Base-by-base conservation (phyloP, 2,888 invertebrate genomes). In the Caenorhabditis zanzibari region DNA sequence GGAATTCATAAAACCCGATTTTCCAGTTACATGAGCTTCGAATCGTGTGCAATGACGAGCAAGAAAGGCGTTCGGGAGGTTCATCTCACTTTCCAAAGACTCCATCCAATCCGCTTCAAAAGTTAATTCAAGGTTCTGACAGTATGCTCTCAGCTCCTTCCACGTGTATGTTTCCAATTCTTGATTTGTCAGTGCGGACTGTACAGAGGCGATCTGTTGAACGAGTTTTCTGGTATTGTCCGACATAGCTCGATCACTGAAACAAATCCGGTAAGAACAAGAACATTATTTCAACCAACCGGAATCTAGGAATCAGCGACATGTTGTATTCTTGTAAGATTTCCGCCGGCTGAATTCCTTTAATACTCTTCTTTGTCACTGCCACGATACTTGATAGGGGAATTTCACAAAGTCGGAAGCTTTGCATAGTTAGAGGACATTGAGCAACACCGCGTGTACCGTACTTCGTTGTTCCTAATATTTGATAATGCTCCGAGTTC, bases 11-110 rank as follows among this genome's bases (percentile, higher is more conserved):
- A 26, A 54, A 0, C 14, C 12, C 14, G 22, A 2, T 9, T 26
- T 14, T 16, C 9, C 52, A 1, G 12, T 90, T 87, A 94, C 94
- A 92, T 94, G 94, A 63, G 95, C 94, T 88, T 95, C 95, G 92
- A 97, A 96, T 90, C 95, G 95, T 0, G 95, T 95, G 89, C 96
- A 95, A 90, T 95, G 95, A 0, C 95, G 95, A 85, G 95, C 95
- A 19, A 86, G 77, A 32, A 52, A 81, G 10, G 7, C 16, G 35
- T 47, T 56, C 4, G 63, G 24, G 22, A 54, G 54, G 14, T 52
- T 61, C 16, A 83, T 44, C 3, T 69, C 68, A 3, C 16, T 9
- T 26, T 80, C 83, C 4, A 63, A 7, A 54, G 32, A n/a, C 7
- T 54, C 54, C 24, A 68, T 54, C 26, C 28, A 22, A 54, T 68